Conservation (phyloP, 1,140 invertebrate genomes). For the Drosophila repleta region DNA sequence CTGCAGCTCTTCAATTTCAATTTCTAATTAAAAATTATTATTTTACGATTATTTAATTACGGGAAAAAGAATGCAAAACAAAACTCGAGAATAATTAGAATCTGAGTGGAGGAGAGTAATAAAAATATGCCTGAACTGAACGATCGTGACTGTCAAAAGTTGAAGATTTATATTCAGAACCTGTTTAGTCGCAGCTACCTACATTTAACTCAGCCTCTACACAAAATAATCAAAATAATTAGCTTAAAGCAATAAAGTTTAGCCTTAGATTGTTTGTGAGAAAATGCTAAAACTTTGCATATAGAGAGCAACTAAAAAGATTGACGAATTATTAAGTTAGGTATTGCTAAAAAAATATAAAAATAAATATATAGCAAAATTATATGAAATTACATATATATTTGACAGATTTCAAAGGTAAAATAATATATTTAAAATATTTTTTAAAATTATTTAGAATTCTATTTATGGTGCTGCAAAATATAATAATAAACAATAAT, state of each 20-base stretch:
- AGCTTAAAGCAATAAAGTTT: slow-evolving; percentile 4
- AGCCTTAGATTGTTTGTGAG: background rate
- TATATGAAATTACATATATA: too few species aligned
- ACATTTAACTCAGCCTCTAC: background rate
- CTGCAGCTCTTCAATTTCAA: slow-evolving; percentile 3
- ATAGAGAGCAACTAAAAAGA: too few species aligned
- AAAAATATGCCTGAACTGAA: background rate
- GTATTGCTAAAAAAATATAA: too few species aligned
- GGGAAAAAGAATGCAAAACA: background rate
- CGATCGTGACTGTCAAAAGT: slow-evolving; percentile 12
- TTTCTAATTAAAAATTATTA: background rate
- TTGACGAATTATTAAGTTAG: too few species aligned
- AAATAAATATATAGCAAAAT: too few species aligned
- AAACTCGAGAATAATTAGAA: slow-evolving; percentile 5
- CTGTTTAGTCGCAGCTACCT: slow-evolving; percentile 3
- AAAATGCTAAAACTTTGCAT: too few species aligned
- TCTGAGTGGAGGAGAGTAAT: background rate
- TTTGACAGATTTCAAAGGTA: too few species aligned
- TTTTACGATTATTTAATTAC: slow-evolving; percentile 7
- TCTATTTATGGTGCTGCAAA: too few species aligned
- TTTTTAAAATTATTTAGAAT: too few species aligned
- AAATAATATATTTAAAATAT: too few species aligned
- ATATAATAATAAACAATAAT: too few species aligned
- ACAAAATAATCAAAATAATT: slow-evolving; percentile 22
- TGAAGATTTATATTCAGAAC: slow-evolving; percentile 5